Conservation (phyloP, 2,888 invertebrate species). For the Linyphia triangularis region DNA sequence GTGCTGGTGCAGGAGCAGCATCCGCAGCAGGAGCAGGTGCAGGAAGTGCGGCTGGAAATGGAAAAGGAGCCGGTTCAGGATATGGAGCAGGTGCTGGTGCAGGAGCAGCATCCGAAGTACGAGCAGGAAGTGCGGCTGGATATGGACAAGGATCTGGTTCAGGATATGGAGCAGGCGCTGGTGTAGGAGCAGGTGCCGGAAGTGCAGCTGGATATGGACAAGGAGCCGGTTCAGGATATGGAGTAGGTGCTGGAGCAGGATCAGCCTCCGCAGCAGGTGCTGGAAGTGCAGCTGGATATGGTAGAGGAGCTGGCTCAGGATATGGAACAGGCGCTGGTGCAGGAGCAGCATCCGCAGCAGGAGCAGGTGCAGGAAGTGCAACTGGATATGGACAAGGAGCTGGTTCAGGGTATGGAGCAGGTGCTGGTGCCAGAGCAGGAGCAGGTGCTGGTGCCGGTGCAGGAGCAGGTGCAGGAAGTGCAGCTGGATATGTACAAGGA, state of each 20-base stretch:
- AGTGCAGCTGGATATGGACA: constrained; percentile 5
- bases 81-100: background rate
- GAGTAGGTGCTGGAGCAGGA: background rate
- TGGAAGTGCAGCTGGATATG: background rate
- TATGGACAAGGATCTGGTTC: background rate
- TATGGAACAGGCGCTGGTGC: background rate
- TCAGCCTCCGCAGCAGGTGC: background rate
- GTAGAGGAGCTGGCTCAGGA: background rate
- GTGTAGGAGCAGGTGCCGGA: background rate
- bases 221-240: background rate
- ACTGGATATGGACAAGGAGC: too few species aligned
- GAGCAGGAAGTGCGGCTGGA: background rate
- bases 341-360: background rate
- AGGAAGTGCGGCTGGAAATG: background rate
- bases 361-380: background rate
- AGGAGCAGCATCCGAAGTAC: background rate
- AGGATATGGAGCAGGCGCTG: background rate
- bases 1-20: background rate
- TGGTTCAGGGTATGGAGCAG: background rate
- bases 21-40: background rate
- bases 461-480: background rate
- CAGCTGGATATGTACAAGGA: background rate
- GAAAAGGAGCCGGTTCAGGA: background rate
- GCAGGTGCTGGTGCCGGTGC: background rate
- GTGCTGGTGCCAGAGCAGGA: background rate